These are phyloP conservation scores for Drosophila guanche DNA, from an alignment of 1,140 invertebrate species.

Conservation along the genomic window DNA sequence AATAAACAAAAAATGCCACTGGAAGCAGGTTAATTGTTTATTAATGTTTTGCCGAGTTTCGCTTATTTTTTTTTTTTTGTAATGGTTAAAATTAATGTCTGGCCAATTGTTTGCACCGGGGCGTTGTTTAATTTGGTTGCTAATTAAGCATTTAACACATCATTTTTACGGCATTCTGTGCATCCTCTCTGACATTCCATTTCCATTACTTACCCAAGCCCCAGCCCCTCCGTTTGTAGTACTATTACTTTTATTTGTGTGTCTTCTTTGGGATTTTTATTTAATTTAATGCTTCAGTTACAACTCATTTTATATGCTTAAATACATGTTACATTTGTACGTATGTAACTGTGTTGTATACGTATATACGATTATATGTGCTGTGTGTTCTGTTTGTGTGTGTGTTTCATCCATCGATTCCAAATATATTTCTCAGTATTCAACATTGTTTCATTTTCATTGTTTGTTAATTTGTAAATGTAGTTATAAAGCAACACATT, in stretches of 20 bases:
- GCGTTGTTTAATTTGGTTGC: constrained; percentile 63
- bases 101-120: constrained; percentile 19
- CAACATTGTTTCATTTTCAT: constrained; percentile 43
- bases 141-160: constrained; percentile 73
- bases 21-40: constrained; percentile 58
- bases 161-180: constrained; percentile 15
- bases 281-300: constrained; percentile 65
- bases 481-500: constrained; percentile 60
- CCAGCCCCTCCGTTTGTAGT: background rate
- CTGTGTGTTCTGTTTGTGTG: constrained; percentile 27
- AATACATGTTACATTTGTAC: constrained; percentile 72
- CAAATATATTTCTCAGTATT: constrained; percentile 55
- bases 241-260: constrained; percentile 38
- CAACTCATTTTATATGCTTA: constrained; percentile 76
- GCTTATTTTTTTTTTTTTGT: constrained; percentile 26
- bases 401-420: constrained; percentile 39
- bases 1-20: background rate
- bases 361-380: constrained; percentile 26
- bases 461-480: constrained; percentile 20
- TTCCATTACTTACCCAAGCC: constrained; percentile 10
- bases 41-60: constrained; percentile 55
- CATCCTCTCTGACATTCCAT: constrained; percentile 25
- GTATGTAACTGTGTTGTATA: constrained; percentile 35
- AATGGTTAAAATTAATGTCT: constrained; percentile 36
- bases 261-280: constrained; percentile 50